Percentiles rank a stretch among this genome's conserved stretches.
Conservation (phyloP, 2,888 invertebrate genomes). For the Metallyticus violacea region DNA sequence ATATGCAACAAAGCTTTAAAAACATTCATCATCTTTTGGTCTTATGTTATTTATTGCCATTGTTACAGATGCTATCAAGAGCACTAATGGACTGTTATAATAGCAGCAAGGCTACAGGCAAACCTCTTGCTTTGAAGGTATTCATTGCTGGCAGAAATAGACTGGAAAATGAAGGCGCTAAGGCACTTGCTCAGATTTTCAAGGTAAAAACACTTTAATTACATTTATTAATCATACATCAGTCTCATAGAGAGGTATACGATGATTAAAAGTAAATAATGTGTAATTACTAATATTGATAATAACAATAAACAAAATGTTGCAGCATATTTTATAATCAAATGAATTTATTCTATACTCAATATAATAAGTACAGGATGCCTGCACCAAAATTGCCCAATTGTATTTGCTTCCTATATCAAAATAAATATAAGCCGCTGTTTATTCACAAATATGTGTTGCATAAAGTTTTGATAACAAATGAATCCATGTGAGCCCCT, state of each 20-base stretch:
- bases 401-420: too few relatives aligned
- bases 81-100: slow-evolving; percentile 68
- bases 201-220: slow-evolving; percentile 58
- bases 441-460: too few relatives aligned
- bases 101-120: slow-evolving; percentile 59
- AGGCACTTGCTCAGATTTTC: slow-evolving; percentile 80
- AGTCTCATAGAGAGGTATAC: neutral
- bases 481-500: too few relatives aligned
- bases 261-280: neutral
- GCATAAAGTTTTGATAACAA: too few relatives aligned
- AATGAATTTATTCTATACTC: too few relatives aligned
- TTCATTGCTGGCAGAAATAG: slow-evolving; percentile 93
- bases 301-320: too few relatives aligned
- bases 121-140: slow-evolving; percentile 70
- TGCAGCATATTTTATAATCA: too few relatives aligned
- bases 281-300: neutral
- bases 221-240: neutral
- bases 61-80: slow-evolving; percentile 63
- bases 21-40: too few relatives aligned
- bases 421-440: too few relatives aligned
- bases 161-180: slow-evolving; percentile 90
- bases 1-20: too few relatives aligned
- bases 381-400: too few relatives aligned
- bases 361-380: too few relatives aligned
- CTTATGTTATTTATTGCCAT: neutral